Percentiles rank a stretch among this genome's conserved stretches.
Conservation (phyloP, 2,888 invertebrate species). For the Pachydiplax longipennis region DNA sequence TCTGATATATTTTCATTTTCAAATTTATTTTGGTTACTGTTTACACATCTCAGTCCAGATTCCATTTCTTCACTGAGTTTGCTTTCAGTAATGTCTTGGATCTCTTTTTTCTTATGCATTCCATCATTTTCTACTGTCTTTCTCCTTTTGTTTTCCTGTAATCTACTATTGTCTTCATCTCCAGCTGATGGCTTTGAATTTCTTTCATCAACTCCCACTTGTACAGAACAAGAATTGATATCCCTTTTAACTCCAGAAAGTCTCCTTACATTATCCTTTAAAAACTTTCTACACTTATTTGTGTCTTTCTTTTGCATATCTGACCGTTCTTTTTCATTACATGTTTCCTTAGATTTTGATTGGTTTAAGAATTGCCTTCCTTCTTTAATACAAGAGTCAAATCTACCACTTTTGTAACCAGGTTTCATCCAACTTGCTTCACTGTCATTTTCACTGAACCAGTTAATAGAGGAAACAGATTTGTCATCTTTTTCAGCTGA, state of each 20-base stretch:
- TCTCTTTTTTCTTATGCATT: no score
- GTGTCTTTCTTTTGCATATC: not conserved
- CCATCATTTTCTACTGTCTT: no score
- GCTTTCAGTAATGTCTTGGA: no score
- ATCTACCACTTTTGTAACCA: not conserved
- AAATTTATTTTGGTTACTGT: not conserved
- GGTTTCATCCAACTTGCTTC: not conserved
- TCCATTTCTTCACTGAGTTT: no score
- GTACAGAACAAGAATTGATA: no score
- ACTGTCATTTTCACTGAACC: constrained; percentile 9
- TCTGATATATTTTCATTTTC: not conserved
- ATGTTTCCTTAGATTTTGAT: not conserved
- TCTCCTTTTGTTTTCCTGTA: no score
- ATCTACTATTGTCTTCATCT: no score
- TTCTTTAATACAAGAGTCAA: not conserved
- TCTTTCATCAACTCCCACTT: no score
- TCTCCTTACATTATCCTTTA: not conserved
- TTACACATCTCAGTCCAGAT: no score
- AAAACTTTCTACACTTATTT: no score
- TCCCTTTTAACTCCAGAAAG: not conserved
- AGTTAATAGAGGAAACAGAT: not conserved
- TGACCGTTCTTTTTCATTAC: not conserved
- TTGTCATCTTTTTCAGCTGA: not conserved
- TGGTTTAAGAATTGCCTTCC: not conserved
- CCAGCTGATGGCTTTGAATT: no score